Evolutionary conservation across 2,888 invertebrate genomes (phyloP).

Genomic region (Esperia sulphurella): DNA sequence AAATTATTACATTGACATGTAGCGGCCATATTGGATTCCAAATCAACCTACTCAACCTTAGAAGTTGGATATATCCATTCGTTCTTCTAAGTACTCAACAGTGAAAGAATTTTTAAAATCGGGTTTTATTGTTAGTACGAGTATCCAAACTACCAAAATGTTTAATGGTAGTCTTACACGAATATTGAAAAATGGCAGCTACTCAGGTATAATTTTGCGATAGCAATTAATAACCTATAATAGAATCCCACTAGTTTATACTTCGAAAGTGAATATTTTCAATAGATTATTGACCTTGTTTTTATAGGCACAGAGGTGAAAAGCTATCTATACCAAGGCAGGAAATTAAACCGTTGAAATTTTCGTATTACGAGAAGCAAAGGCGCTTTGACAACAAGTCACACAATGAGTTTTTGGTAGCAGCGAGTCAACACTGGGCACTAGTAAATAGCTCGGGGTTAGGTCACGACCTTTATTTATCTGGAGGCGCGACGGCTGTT

Average conservation of each 20-base stretch:
- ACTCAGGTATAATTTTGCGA: too few relatives aligned
- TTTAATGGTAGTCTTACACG: too few relatives aligned
- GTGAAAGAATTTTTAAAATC: too few relatives aligned
- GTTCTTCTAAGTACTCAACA: too few relatives aligned
- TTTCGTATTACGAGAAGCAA: conserved; percentile 35
- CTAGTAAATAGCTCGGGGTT: conserved; percentile 64
- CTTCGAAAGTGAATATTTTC: conserved; percentile 6
- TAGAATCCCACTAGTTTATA: neutral
- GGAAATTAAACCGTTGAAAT: conserved; percentile 54
- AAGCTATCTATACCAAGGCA: conserved; percentile 47
- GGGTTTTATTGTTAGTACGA: too few relatives aligned
- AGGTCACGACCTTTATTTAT: conserved; percentile 68
- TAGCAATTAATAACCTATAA: neutral
- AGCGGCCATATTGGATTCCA: too few relatives aligned
- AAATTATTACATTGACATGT: too few relatives aligned
- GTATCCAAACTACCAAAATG: too few relatives aligned
- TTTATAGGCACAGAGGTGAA: conserved; percentile 39
- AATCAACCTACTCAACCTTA: too few relatives aligned
- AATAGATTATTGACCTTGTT: conserved; percentile 1
- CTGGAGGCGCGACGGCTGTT: conserved; percentile 31
- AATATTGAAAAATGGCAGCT: too few relatives aligned
- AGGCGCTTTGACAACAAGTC: conserved; percentile 57
- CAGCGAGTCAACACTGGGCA: conserved; percentile 55
- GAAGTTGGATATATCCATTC: too few relatives aligned
- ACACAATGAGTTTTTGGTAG: conserved; percentile 70